Percentiles rank a stretch among this genome's conserved stretches.
phyloP scores from a whole-genome alignment of 2,888 invertebrate genomes.

The Allolobophora icterica region DNA sequence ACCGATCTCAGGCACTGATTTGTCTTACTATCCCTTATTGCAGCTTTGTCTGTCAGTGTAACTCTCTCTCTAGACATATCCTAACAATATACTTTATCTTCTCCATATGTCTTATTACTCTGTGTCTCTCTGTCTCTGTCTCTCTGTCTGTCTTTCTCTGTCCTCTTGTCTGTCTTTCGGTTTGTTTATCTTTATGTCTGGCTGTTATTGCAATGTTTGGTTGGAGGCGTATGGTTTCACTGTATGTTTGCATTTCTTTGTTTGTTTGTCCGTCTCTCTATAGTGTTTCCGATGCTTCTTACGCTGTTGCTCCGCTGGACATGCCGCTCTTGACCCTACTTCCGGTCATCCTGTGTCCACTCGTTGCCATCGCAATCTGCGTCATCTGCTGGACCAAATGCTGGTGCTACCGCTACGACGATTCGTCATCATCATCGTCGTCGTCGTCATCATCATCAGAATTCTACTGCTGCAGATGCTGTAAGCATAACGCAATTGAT shows the following conservation, averaged over 20 bases:
- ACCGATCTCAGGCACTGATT: too few relatives aligned
- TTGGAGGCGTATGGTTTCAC: background rate
- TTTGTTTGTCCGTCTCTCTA: background rate
- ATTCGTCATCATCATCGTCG: conserved; percentile 13
- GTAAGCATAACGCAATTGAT: background rate
- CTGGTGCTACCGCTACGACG: conserved; percentile 33
- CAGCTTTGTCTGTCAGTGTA: too few relatives aligned
- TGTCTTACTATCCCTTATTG: too few relatives aligned
- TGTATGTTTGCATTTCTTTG: background rate
- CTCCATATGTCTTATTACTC: too few relatives aligned
- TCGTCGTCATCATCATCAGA: conserved; percentile 18
- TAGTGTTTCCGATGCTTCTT: conserved; percentile 24
- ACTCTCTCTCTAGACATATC: too few relatives aligned
- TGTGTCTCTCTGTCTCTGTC: background rate
- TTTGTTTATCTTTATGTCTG: background rate
- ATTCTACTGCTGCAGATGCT: conserved; percentile 17
- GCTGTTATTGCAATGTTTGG: background rate
- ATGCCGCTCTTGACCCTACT: conserved; percentile 26
- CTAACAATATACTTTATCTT: too few relatives aligned
- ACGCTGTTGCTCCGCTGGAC: background rate
- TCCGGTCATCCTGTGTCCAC: conserved; percentile 21
- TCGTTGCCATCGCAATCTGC: conserved; percentile 18
- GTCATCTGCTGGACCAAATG: conserved; percentile 28
- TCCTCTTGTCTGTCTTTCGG: background rate
- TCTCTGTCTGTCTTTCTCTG: background rate